A percentile compares a stretch with the other conserved stretches of the same genome.
Evolutionary conservation across 2,113 vertebrate genomes (phyloP).

Genomic region (Amphiprion percula): DNA sequence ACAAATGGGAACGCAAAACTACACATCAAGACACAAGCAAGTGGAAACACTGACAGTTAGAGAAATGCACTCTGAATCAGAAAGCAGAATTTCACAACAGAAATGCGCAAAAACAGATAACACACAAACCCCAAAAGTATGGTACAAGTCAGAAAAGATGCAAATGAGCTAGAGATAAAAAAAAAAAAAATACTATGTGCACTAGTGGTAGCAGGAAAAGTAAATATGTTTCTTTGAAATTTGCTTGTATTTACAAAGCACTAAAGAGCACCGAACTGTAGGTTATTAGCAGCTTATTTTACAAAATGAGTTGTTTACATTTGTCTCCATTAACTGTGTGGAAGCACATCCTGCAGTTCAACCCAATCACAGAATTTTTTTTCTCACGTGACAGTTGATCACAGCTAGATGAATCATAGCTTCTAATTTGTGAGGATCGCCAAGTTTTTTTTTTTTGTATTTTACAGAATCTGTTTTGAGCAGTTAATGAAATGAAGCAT

Average conservation of each 20-base stretch:
- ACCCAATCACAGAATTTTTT: too few relatives aligned
- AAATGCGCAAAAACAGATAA: constrained; percentile 1
- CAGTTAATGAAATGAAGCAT: too few relatives aligned
- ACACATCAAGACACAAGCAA: background rate
- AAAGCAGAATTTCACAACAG: constrained; percentile 2
- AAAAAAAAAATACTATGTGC: background rate
- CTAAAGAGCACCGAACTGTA: too few relatives aligned
- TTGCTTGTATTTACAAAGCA: background rate
- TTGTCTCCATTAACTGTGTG: too few relatives aligned
- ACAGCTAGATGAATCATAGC: too few relatives aligned
- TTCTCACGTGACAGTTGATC: too few relatives aligned
- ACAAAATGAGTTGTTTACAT: too few relatives aligned
- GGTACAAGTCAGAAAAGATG: background rate
- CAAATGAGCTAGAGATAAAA: background rate
- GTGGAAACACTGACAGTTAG: rapidly evolving
- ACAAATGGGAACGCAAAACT: background rate
- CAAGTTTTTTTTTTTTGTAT: too few relatives aligned
- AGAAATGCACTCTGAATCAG: background rate
- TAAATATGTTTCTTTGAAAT: background rate
- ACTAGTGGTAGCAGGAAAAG: background rate
- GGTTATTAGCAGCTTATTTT: background rate
- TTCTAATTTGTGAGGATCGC: too few relatives aligned
- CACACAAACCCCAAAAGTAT: background rate
- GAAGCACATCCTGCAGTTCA: too few relatives aligned
- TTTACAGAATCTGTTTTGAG: too few relatives aligned